These are phyloP conservation scores for Drosophila fungiperda DNA, from an alignment of 2,888 invertebrate genomes.

Conservation along the genomic window DNA sequence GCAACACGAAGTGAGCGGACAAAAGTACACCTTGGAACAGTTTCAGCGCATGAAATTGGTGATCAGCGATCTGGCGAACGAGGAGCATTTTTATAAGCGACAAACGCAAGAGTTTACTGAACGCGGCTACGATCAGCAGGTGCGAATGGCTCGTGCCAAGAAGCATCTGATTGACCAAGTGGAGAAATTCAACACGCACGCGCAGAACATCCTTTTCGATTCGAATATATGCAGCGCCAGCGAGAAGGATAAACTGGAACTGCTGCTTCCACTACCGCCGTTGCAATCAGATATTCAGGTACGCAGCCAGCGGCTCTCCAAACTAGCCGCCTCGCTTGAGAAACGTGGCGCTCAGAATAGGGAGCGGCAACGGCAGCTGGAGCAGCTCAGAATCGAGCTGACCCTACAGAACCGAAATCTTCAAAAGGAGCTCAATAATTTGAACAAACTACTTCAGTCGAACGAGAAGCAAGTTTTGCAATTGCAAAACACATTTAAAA, in stretches of 20 bases:
- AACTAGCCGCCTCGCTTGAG: constrained; percentile 28
- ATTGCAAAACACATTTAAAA: constrained; percentile 29
- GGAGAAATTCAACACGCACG: constrained; percentile 65
- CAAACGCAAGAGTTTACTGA: constrained; percentile 68
- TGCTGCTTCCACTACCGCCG: constrained; percentile 58
- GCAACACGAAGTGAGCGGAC: constrained; percentile 49
- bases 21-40: constrained; percentile 59
- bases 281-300: constrained; percentile 30
- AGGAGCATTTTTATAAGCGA: constrained; percentile 66
- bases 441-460: constrained; percentile 31
- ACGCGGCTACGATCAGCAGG: constrained; percentile 73
- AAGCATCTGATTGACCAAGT: constrained; percentile 74
- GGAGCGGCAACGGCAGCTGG: constrained; percentile 35
- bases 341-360: constrained; percentile 25
- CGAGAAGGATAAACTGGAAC: constrained; percentile 49
- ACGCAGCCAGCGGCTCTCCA: constrained; percentile 25
- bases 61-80: constrained; percentile 62
- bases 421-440: constrained; percentile 7
- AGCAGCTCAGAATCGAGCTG: constrained; percentile 33
- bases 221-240: constrained; percentile 48
- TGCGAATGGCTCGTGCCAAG: constrained; percentile 70
- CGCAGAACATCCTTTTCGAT: constrained; percentile 63
- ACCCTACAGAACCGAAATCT: constrained; percentile 16
- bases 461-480: constrained; percentile 35
- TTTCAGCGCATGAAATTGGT: constrained; percentile 67